Evolutionary conservation across 2,797 vertebrate species (phyloP), one percentile per base, ranked within the genome.

Genomic region (Danionella dracula): DNA sequence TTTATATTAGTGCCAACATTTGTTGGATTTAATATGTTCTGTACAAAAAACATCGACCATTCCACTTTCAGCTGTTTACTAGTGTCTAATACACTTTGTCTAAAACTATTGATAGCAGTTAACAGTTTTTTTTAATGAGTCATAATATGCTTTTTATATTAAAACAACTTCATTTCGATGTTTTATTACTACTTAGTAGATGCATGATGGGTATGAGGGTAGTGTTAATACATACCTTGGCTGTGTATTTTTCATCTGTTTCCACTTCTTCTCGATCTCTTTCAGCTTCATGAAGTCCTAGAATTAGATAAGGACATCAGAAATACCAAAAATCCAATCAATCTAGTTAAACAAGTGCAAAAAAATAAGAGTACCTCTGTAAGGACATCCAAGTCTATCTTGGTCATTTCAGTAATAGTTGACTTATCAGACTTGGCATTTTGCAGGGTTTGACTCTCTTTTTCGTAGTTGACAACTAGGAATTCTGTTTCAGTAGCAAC

Each of bases 321-420:
- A 65, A 17, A 29, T 0, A 8, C 8, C 15, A 19, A 23, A 55
- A 23, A 13, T 21, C 8, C 10, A 16, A 49, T 11, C 6, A 11
- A 3, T 27, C 15, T 15, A 34, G 27, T 3, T 1, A 8, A 32
- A n/a, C n/a, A n/a, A n/a, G n/a, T n/a, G n/a, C n/a, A 5, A 11
- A 13, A 16, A n/a, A 15, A 20, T 4, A 16, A 20, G 4, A 19
- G 13, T 75, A 90, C 88, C 83, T 79, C 58, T 15, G 64, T 9
- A 0, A 87, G 4, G 21, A 76, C 81, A 74, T 90, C 84, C 66
- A 89, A 75, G 57, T 90, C 87, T 9, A 75, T 17, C 80, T 87
- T 86, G 62, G 54, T 66, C 49, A 89, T 58, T 4, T 84, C 82
- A 11, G 87, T 89, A 7, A 62, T 59, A 38, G 78, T 11, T 15